These are phyloP conservation scores for Maccullochella peelii DNA, from an alignment of 2,113 vertebrate species.

Conservation along the genomic window DNA sequence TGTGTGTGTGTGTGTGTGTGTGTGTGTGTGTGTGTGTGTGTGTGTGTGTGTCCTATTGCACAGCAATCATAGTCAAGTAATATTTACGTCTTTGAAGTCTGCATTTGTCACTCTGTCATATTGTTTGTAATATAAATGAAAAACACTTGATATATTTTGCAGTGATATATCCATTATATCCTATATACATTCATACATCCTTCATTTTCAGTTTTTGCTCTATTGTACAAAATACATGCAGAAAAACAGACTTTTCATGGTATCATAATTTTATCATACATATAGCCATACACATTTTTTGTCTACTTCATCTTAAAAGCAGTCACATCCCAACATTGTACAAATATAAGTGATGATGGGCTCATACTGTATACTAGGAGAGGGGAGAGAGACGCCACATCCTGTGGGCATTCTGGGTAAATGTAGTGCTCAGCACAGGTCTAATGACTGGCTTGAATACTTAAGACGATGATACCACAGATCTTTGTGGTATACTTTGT, in stretches of 20 bases:
- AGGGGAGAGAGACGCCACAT: background rate
- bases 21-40: too few species aligned
- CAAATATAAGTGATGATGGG: background rate
- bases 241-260: background rate
- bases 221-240: background rate
- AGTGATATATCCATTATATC: too few species aligned
- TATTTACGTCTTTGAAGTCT: background rate
- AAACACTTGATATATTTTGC: background rate
- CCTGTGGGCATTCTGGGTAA: conserved; percentile 18
- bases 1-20: too few species aligned
- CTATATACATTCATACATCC: background rate
- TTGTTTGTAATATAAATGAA: background rate
- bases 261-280: background rate
- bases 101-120: background rate
- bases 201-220: background rate
- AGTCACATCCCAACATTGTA: background rate
- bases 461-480: conserved; percentile 4
- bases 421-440: conserved; percentile 6
- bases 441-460: conserved; percentile 11
- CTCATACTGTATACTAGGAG: background rate
- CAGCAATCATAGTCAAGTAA: background rate
- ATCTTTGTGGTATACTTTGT: conserved; percentile 1
- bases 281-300: background rate
- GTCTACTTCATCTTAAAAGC: background rate
- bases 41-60: background rate